Evolutionary conservation across 2,888 invertebrate genomes (phyloP).

Genomic region (Muschampia plurimacula): DNA sequence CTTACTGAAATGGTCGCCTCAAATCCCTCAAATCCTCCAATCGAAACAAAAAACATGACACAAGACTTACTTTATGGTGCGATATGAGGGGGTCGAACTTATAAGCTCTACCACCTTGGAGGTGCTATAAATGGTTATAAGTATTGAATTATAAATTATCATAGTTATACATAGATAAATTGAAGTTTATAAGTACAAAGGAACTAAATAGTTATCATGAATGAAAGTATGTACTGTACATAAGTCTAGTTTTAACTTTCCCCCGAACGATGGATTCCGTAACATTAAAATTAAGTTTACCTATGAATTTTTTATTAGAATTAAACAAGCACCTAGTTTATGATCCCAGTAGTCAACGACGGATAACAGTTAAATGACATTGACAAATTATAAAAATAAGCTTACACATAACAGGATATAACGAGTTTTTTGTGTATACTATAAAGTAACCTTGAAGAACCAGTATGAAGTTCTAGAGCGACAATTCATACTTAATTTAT

Average conservation of each 20-base stretch:
- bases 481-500: background rate
- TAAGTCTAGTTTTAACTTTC: background rate
- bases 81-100: too few species aligned
- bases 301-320: background rate
- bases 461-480: background rate
- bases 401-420: background rate
- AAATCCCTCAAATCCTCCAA: too few species aligned
- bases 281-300: background rate
- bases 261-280: background rate
- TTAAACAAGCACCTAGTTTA: background rate
- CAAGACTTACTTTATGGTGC: too few species aligned
- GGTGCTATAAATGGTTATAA: too few species aligned
- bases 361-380: constrained; percentile 8
- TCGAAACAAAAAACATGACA: too few species aligned
- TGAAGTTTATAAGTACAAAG: too few species aligned
- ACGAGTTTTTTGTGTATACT: background rate
- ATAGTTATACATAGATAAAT: too few species aligned
- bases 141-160: too few species aligned
- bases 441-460: constrained; percentile 1
- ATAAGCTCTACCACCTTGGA: too few species aligned
- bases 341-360: background rate
- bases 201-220: too few species aligned
- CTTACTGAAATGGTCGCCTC: too few species aligned
- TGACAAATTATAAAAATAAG: constrained; percentile 3
- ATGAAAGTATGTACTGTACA: background rate